phyloP scores from a whole-genome alignment of 2,797 vertebrate species.

The Melanotaenia trifasciata region DNA sequence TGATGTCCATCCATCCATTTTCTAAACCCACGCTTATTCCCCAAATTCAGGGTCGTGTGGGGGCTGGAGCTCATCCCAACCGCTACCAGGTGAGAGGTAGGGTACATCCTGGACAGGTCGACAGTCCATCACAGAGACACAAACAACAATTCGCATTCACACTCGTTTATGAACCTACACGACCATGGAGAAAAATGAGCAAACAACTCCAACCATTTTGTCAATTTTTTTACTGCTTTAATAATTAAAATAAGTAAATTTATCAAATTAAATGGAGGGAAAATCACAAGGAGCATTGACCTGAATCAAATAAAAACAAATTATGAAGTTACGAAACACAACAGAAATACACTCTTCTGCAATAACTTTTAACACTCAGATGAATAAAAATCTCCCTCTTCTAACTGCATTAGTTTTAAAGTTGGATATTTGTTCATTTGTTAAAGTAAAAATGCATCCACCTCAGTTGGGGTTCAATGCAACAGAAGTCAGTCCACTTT shows the following conservation, averaged over 20 bases:
- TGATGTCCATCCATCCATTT: too few relatives aligned
- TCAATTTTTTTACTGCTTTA: neutral
- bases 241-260: neutral
- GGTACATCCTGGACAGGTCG: neutral
- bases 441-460: neutral
- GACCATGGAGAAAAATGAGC: too few relatives aligned
- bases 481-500: neutral
- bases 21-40: too few relatives aligned
- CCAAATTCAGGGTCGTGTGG: too few relatives aligned
- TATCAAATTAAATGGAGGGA: neutral
- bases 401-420: neutral
- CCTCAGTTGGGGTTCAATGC: neutral
- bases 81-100: too few relatives aligned
- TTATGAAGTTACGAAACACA: neutral
- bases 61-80: too few relatives aligned
- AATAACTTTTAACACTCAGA: neutral
- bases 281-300: neutral
- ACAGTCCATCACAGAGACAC: neutral
- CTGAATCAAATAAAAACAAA: neutral
- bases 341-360: neutral
- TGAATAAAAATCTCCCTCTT: neutral
- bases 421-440: neutral
- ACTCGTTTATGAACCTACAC: too few relatives aligned
- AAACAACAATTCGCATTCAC: neutral
- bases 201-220: too few relatives aligned